Evolutionary conservation across 2,113 vertebrate genomes (phyloP).

Genomic region (Pyxicephalus adspersus): DNA sequence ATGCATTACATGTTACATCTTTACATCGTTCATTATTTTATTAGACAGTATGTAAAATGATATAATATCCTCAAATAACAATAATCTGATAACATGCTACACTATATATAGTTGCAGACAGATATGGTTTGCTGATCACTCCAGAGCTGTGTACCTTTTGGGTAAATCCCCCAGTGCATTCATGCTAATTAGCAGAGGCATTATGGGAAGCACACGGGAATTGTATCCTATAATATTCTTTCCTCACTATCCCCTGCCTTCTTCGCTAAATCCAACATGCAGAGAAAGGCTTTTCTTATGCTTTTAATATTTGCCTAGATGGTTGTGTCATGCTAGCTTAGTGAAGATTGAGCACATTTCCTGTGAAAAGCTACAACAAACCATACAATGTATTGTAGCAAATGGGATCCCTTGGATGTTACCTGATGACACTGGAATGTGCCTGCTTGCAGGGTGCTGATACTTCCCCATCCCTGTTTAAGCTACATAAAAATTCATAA

Average conservation of each 20-base stretch:
- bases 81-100: no score
- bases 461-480: no score
- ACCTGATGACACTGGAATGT: conserved; percentile 20
- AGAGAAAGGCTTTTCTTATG: conserved; percentile 17
- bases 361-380: conserved; percentile 48
- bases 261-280: conserved; percentile 24
- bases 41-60: no score
- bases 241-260: conserved; percentile 5
- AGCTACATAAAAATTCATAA: no score
- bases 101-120: no score
- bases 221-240: conserved; percentile 8
- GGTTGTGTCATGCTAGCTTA: conserved; percentile 52
- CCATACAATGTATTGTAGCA: conserved; percentile 46
- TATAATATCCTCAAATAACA: no score
- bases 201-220: neutral
- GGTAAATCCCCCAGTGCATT: neutral
- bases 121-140: no score
- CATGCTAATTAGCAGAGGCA: conserved; percentile 4
- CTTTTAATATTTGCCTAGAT: conserved; percentile 44
- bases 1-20: no score
- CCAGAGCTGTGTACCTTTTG: neutral
- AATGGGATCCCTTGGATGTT: conserved; percentile 41
- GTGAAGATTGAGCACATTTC: conserved; percentile 52
- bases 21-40: no score
- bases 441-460: neutral